Conservation (phyloP, 2,888 invertebrate species). For the Drosophila colorata region DNA sequence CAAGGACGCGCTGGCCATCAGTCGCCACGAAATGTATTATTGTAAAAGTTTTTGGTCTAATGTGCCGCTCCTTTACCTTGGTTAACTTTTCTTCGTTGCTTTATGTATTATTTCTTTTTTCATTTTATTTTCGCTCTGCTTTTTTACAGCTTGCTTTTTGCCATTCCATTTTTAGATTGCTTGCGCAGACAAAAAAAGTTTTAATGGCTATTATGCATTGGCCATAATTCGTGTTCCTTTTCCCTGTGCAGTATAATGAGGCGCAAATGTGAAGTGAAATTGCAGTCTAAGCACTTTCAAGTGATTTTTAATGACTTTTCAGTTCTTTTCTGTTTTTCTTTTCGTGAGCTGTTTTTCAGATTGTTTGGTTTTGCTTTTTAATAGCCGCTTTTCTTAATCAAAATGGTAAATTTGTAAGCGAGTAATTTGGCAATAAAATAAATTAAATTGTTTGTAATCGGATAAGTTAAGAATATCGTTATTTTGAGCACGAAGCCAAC, state of each 20-base stretch:
- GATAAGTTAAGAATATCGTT: background rate
- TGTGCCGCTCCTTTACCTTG: slow-evolving; percentile 53
- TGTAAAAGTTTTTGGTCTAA: slow-evolving; percentile 72
- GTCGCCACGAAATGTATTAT: slow-evolving; percentile 69
- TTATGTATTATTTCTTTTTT: slow-evolving; percentile 15
- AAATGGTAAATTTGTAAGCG: slow-evolving; percentile 27
- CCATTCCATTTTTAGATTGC: slow-evolving; percentile 46
- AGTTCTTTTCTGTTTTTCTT: slow-evolving; percentile 21
- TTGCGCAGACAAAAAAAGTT: slow-evolving; percentile 48
- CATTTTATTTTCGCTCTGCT: slow-evolving; percentile 3
- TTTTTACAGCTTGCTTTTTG: slow-evolving; percentile 26
- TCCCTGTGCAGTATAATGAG: slow-evolving; percentile 55
- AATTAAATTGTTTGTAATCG: slow-evolving; percentile 11
- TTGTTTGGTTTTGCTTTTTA: slow-evolving; percentile 6
- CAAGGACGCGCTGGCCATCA: slow-evolving; percentile 64
- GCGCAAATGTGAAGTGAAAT: slow-evolving; percentile 62
- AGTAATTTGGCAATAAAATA: slow-evolving; percentile 21
- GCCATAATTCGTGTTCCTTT: slow-evolving; percentile 70
- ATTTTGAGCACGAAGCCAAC: too few species aligned
- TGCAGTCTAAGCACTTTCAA: slow-evolving; percentile 70
- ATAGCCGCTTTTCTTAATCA: slow-evolving; percentile 7
- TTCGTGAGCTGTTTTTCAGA: slow-evolving; percentile 8
- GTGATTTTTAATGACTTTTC: slow-evolving; percentile 73
- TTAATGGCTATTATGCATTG: slow-evolving; percentile 79
- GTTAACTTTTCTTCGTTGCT: slow-evolving; percentile 8